phyloP scores from a whole-genome alignment of 2,797 vertebrate species.

The Pampus argenteus region DNA sequence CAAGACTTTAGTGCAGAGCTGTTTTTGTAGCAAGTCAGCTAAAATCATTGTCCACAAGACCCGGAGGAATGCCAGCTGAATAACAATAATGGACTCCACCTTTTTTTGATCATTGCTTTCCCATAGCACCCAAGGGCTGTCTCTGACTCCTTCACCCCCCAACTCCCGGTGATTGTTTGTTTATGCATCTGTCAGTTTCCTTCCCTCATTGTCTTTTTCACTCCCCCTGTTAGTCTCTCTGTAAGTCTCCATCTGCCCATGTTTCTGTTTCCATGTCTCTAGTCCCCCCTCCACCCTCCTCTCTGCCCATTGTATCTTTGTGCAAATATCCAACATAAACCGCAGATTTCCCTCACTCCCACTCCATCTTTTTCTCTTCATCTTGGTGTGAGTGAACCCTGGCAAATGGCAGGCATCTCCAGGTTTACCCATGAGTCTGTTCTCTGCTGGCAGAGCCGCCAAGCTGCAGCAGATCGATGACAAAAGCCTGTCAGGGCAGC shows the following conservation, averaged over 20 bases:
- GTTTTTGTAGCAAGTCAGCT: slow-evolving; percentile 70
- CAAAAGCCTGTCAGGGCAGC: slow-evolving; percentile 69
- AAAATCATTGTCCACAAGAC: slow-evolving; percentile 46
- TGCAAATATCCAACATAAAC: slow-evolving; percentile 64
- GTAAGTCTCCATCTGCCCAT: slow-evolving; percentile 67
- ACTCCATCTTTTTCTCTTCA: background rate
- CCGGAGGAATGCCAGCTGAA: slow-evolving; percentile 59
- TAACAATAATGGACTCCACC: slow-evolving; percentile 56
- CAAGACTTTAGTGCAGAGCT: slow-evolving; percentile 45
- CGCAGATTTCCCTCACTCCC: slow-evolving; percentile 31
- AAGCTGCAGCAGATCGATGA: slow-evolving; percentile 74
- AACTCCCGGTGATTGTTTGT: slow-evolving; percentile 54
- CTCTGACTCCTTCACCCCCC: slow-evolving; percentile 34
- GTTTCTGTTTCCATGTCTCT: slow-evolving; percentile 11
- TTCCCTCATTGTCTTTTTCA: slow-evolving; percentile 34
- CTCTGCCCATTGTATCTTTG: slow-evolving; percentile 33
- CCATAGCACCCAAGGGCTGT: slow-evolving; percentile 30
- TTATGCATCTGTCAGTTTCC: slow-evolving; percentile 50
- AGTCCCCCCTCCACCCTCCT: slow-evolving; percentile 21
- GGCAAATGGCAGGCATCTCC: slow-evolving; percentile 49
- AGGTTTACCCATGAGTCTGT: slow-evolving; percentile 65
- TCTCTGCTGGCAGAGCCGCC: slow-evolving; percentile 43
- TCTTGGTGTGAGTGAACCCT: slow-evolving; percentile 52
- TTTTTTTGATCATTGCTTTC: slow-evolving; percentile 28
- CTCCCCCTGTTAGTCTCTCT: slow-evolving; percentile 37